Percentiles rank a stretch among this genome's conserved stretches.
phyloP scores from a whole-genome alignment of 2,113 vertebrate genomes.

The Microtus montanus region DNA sequence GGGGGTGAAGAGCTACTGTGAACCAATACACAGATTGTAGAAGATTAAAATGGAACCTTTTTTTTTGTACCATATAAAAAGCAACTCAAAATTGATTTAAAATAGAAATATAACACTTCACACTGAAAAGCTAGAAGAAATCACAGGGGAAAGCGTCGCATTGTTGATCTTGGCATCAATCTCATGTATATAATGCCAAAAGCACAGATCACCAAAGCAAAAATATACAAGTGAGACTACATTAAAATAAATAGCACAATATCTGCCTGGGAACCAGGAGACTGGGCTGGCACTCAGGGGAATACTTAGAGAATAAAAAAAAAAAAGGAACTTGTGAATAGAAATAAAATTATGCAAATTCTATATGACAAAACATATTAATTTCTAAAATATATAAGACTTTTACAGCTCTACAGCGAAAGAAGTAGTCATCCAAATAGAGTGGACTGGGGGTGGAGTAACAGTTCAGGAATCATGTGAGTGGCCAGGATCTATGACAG shows the following conservation, averaged over 20 bases:
- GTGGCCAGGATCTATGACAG: neutral
- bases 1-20: neutral
- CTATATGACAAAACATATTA: neutral
- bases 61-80: neutral
- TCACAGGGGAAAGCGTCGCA: neutral
- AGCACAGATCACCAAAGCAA: neutral
- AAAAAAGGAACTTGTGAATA: neutral
- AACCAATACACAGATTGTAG: neutral
- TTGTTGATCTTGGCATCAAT: neutral
- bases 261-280: neutral
- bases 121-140: neutral
- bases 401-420: neutral
- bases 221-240: neutral
- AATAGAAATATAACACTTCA: neutral
- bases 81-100: neutral
- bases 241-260: neutral
- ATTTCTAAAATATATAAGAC: neutral
- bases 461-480: neutral
- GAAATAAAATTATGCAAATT: neutral
- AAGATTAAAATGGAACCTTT: neutral
- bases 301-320: neutral
- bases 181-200: neutral
- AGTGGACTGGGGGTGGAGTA: rapidly evolving
- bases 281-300: neutral
- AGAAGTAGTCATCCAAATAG: no score